Base-by-base conservation (phyloP, 2,797 vertebrate species). In the Phalanger gymnotis region DNA sequence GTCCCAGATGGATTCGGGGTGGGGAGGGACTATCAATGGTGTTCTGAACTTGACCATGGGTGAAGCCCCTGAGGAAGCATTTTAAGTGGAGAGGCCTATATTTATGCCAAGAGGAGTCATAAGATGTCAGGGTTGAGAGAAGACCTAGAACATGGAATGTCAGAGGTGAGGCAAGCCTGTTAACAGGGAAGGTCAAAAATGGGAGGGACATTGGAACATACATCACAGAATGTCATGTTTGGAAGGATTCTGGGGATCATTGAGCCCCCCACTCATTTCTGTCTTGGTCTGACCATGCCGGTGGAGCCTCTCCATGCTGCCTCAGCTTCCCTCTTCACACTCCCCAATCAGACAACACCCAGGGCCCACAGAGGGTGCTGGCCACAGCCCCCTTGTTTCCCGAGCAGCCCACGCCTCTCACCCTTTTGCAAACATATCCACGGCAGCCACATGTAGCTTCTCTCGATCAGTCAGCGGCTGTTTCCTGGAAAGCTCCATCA, bases 391-490 rank as follows among this genome's bases (percentile, higher is more conserved):
- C 40, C 40, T 47, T 22, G 22, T 2, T 4, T 12, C 4, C 0
- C 3, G 25, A 0, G 52, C 28, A 34, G 0, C 31, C 58, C 31
- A 28, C 31, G n/a, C 16, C 14, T 28, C 98, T 99, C 98, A 99
- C 99, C 99, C 99, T 4, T 91, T 98, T 61, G 99, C 99, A 97
- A 99, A 99, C 66, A 98, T 96, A 93, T 99, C 99, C 94, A 99
- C 31, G 0, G 99, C 99, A 34, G 98, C 97, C 53, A 99, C 99
- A 0, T 99, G 99, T 31, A 99, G 98, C 97, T 53, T 99, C 98
- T 99, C 99, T 95, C 99, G 97, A 87, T 98, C 97, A 0, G 99
- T 99, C 97, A 99, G 98, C 0, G 98, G 97, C 98, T 99, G 99
- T 34, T 97, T 95, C 91, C 98, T 94, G 53, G 99, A 98, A 40